phyloP scores from a whole-genome alignment of 2,797 vertebrate genomes.

The Glossophaga mutica region DNA sequence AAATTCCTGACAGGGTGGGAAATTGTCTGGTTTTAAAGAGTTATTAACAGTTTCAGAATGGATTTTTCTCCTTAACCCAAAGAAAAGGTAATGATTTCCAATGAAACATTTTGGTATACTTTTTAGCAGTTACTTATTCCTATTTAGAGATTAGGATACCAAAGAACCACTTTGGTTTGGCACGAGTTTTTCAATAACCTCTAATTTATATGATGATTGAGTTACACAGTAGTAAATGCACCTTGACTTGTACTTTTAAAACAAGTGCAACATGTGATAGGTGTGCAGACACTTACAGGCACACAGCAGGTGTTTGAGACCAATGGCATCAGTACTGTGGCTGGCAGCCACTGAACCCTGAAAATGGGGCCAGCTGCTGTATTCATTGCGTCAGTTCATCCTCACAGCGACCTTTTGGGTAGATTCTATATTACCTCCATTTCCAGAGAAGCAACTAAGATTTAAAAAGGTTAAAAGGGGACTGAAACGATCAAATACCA shows the following conservation, averaged over 20 bases:
- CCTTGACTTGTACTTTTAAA: background rate
- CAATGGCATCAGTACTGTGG: fast-evolving
- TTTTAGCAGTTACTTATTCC: background rate
- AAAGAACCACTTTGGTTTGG: background rate
- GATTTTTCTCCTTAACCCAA: background rate
- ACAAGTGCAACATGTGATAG: background rate
- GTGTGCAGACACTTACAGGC: background rate
- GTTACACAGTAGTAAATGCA: background rate
- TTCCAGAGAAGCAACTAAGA: constrained; percentile 8
- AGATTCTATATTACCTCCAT: background rate
- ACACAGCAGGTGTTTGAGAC: background rate
- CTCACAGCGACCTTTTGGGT: background rate
- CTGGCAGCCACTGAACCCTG: background rate
- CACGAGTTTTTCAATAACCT: background rate
- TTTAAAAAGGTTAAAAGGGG: background rate
- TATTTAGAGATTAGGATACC: background rate
- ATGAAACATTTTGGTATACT: background rate
- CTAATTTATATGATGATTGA: background rate
- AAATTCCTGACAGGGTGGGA: background rate
- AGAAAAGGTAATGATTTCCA: background rate
- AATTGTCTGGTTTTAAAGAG: background rate
- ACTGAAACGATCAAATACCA: background rate
- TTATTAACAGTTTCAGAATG: constrained; percentile 3
- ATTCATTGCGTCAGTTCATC: background rate
- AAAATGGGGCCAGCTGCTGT: background rate